A percentile compares a stretch with the other conserved stretches of the same genome.
Evolutionary conservation across 2,113 vertebrate genomes (phyloP).

Genomic region (Formicarius rufipectus): DNA sequence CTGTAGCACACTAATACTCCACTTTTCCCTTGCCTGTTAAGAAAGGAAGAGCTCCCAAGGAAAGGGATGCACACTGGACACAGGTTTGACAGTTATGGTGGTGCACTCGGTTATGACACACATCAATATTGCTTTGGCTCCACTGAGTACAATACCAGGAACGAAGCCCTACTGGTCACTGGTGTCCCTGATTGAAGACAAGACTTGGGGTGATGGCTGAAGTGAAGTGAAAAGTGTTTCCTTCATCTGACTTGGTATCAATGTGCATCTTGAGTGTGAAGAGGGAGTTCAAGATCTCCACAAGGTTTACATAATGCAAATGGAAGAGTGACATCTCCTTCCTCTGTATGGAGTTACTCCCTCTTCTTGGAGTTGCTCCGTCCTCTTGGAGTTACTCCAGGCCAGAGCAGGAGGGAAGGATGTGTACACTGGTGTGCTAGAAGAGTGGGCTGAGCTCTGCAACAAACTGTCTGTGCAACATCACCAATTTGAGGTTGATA

Average conservation of each 20-base stretch:
- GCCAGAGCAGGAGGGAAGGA: not conserved
- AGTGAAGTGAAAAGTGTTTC: not conserved
- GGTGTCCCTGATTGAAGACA: not conserved
- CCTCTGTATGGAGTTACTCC: not conserved
- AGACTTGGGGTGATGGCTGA: not conserved
- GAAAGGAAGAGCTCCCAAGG: not conserved
- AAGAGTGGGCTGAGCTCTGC: not conserved
- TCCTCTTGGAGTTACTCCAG: not conserved
- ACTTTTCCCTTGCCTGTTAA: not conserved
- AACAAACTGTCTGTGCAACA: not conserved
- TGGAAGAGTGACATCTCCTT: not conserved
- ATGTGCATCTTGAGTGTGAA: not conserved
- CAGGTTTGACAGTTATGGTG: not conserved
- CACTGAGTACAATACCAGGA: too few species aligned
- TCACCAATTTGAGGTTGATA: not conserved
- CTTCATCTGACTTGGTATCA: not conserved
- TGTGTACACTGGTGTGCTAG: not conserved
- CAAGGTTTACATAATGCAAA: not conserved
- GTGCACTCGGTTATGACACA: not conserved
- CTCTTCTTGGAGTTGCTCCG: not conserved
- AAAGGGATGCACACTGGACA: not conserved
- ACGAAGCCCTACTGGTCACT: not conserved
- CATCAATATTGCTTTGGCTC: not conserved
- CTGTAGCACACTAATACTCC: not conserved
- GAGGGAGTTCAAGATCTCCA: not conserved